These are phyloP conservation scores for Coreius guichenoti DNA, from an alignment of 2,797 vertebrate species.

Conservation along the genomic window DNA sequence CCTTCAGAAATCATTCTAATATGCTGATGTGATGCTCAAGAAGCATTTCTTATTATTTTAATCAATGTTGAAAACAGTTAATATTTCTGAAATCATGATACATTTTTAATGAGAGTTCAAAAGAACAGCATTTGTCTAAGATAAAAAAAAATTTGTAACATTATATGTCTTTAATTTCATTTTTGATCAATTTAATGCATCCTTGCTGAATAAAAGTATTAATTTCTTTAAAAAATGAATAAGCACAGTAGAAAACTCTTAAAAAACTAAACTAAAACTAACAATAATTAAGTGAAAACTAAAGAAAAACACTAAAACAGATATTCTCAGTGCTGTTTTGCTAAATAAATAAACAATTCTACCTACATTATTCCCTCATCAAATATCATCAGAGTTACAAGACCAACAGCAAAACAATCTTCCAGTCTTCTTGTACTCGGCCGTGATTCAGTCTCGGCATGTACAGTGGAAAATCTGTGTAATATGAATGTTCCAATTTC, in stretches of 20 bases:
- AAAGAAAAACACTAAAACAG: too few relatives aligned
- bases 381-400: neutral
- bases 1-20: neutral
- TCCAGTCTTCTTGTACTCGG: neutral
- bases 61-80: neutral
- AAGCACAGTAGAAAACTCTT: neutral
- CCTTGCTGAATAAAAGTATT: neutral
- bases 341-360: neutral
- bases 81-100: neutral
- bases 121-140: neutral
- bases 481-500: conserved; percentile 32
- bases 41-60: neutral
- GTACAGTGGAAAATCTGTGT: conserved; percentile 45
- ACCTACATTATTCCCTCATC: neutral
- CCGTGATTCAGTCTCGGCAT: conserved; percentile 15
- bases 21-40: neutral
- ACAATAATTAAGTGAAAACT: neutral
- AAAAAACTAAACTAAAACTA: neutral
- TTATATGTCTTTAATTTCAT: neutral
- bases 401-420: neutral
- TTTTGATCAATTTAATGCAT: neutral
- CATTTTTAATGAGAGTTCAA: neutral
- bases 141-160: too few relatives aligned
- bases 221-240: neutral
- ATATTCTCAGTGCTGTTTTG: neutral